Evolutionary conservation across 1,140 invertebrate species (phyloP), one percentile per base, ranked within the genome.

Genomic region (Anastatus disparis): DNA sequence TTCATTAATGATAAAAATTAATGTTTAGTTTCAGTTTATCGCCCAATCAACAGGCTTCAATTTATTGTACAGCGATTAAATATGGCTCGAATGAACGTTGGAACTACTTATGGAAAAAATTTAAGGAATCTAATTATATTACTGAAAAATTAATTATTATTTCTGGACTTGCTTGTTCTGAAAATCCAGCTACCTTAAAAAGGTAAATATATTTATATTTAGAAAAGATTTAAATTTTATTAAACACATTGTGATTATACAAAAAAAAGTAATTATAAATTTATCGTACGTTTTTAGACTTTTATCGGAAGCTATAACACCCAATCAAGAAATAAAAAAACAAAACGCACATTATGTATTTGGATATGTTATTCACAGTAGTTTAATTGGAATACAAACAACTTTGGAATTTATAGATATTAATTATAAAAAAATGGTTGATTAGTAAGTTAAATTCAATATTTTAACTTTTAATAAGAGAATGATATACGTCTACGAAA

Each of bases 51-150:
- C 10, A 6, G 10, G 4, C 31, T 35, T 35, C 10, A 6, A 35
- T 6, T 35, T 35, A 35, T 35, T 35, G 31, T 35, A 35, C 10
- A 10, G 31, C 31, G 10, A 35, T 4, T 35, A 35, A 35, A 35
- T 10, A 91, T n/a, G 95, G 95, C 2, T 90, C 91, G 0, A 90
- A 92, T 59, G 84, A 88, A 2, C 94, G 95, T 78, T 97, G 94
- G 95, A 87, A 94, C 42, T 95, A 95, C 80, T 89, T 92, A 0
- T 94, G 93, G 89, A 85, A 92, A 35, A 58, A 42, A 58, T 58
- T 22, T 17, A 13, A 58, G 31, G 17, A 58, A 9, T 40, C 55
- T 4, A 58, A 40, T 13, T 24, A 17, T 15, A 9, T 35, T 13
- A 26, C 15, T 10, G 55, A 58, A 22, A 40, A 26, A 42, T 24